A percentile compares a stretch with the other conserved stretches of the same genome.
These are phyloP conservation scores for Phacellophora camtschatica DNA, from an alignment of 30 jellyfish, hydroid and myxozoan species.

Conservation along the genomic window DNA sequence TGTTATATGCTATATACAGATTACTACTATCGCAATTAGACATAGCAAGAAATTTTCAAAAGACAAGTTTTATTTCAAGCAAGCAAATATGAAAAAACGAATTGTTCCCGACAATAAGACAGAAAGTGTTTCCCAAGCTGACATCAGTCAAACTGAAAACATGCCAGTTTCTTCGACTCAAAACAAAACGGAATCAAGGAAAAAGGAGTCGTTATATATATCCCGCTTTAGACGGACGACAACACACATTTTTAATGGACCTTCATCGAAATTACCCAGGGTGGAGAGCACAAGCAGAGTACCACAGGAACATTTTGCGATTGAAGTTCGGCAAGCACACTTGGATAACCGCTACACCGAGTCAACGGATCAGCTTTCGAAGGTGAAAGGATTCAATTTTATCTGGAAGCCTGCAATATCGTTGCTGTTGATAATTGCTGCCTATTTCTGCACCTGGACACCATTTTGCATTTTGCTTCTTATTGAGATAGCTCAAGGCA, in stretches of 20 bases:
- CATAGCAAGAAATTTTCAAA: neutral
- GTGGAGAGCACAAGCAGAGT: neutral
- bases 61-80: neutral
- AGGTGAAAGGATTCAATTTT: neutral
- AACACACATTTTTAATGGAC: neutral
- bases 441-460: conserved; percentile 58
- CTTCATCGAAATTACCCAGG: neutral
- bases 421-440: conserved; percentile 22
- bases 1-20: conserved; percentile 33
- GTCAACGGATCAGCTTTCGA: neutral
- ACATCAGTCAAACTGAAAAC: neutral
- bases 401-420: conserved; percentile 48
- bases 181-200: neutral
- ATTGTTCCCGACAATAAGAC: neutral
- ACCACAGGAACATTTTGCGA: neutral
- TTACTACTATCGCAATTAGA: conserved; percentile 24
- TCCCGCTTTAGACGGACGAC: neutral
- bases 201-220: neutral
- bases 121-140: neutral
- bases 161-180: neutral
- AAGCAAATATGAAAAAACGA: neutral
- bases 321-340: neutral
- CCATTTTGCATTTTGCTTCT: conserved; percentile 61
- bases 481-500: conserved; percentile 16
- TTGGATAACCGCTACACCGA: neutral